phyloP scores from a whole-genome alignment of 2,797 vertebrate genomes.

The Limnodromus scolopaceus region DNA sequence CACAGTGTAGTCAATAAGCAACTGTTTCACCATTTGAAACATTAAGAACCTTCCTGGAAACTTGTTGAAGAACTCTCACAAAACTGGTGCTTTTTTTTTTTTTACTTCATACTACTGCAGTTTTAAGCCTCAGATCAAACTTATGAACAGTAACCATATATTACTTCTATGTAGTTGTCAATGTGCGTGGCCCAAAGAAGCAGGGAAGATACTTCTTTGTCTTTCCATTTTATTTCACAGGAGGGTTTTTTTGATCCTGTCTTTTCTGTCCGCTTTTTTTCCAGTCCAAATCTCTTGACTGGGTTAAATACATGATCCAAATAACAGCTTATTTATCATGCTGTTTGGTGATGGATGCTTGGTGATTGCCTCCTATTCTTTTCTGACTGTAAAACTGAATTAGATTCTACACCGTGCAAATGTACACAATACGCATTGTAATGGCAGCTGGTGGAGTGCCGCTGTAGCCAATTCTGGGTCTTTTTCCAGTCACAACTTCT shows the following conservation, averaged over 20 bases:
- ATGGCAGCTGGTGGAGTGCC: slow-evolving; percentile 70
- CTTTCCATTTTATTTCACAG: neutral
- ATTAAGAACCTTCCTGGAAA: neutral
- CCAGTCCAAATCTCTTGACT: slow-evolving; percentile 33
- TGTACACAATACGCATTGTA: slow-evolving; percentile 65
- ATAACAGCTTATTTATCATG: slow-evolving; percentile 68
- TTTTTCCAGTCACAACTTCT: slow-evolving; percentile 66
- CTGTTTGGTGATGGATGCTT: slow-evolving; percentile 65
- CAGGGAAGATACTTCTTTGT: neutral
- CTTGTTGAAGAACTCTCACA: neutral
- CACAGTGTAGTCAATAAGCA: neutral
- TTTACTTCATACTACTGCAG: neutral
- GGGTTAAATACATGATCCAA: slow-evolving; percentile 54
- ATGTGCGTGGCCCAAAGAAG: neutral
- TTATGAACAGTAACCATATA: neutral
- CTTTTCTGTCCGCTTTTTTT: neutral
- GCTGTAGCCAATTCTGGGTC: slow-evolving; percentile 53
- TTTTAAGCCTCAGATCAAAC: neutral
- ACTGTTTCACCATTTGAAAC: neutral
- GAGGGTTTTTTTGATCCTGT: neutral
- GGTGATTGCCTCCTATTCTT: slow-evolving; percentile 66
- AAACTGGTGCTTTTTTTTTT: neutral
- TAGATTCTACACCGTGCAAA: slow-evolving; percentile 72
- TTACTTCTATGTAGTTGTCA: neutral
- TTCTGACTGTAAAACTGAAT: slow-evolving; percentile 72